Percentiles rank a stretch among this genome's conserved stretches.
Evolutionary conservation across 2,888 invertebrate genomes (phyloP).

Genomic region (Holacanthella duospinosa): DNA sequence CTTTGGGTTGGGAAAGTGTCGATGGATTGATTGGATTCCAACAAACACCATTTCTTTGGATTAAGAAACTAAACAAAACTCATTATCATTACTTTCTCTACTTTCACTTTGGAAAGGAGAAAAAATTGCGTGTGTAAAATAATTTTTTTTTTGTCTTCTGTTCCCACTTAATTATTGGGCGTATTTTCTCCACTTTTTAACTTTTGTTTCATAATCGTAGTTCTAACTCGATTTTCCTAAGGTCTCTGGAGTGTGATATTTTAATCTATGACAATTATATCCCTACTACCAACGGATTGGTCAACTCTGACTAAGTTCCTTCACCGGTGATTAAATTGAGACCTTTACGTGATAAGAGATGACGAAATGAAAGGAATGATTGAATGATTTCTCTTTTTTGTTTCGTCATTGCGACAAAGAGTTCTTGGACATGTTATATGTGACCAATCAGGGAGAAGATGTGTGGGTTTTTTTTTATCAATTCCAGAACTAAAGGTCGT

Average conservation of each 20-base stretch:
- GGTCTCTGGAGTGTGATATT: slow-evolving; percentile 1
- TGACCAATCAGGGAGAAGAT: background rate
- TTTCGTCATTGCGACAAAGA: background rate
- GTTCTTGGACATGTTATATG: background rate
- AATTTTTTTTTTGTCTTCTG: background rate
- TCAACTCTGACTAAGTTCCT: no score
- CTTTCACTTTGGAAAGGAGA: background rate
- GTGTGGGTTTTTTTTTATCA: no score
- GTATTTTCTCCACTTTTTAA: background rate
- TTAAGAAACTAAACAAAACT: no score
- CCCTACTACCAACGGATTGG: background rate
- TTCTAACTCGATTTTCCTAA: background rate
- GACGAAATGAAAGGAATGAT: slow-evolving; percentile 5
- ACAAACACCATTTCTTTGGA: no score
- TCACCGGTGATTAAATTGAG: background rate
- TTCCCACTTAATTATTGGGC: background rate
- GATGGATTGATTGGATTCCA: no score
- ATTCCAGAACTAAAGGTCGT: background rate
- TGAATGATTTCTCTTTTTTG: slow-evolving; percentile 9
- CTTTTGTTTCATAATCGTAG: background rate
- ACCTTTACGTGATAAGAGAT: background rate
- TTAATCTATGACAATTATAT: background rate
- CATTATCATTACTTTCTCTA: background rate
- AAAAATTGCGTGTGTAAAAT: background rate
- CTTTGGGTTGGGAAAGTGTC: no score